Evolutionary conservation across 2,113 vertebrate species (phyloP).

Genomic region (Lutjanus erythropterus): DNA sequence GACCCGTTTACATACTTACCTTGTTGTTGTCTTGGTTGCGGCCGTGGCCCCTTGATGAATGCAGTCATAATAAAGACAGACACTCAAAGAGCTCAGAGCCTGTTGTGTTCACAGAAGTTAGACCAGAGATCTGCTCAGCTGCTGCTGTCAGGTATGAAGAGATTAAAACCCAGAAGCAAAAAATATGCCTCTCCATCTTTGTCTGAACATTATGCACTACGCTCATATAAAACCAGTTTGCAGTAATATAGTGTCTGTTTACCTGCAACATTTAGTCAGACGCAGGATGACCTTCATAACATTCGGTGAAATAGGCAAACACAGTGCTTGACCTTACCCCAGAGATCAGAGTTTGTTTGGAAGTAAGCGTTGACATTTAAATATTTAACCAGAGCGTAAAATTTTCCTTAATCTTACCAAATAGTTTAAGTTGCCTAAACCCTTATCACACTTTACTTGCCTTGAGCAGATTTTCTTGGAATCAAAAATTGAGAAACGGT

Average conservation of each 20-base stretch:
- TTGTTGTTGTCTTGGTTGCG: background rate
- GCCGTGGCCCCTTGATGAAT: background rate
- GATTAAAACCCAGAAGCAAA: background rate
- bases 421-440: background rate
- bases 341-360: background rate
- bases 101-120: background rate
- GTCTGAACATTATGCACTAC: background rate
- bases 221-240: background rate
- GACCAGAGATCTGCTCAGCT: background rate
- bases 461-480: background rate
- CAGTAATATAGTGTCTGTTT: conserved; percentile 14
- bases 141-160: background rate
- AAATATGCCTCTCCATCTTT: background rate
- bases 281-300: conserved; percentile 2
- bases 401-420: background rate
- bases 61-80: background rate
- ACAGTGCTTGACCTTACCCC: background rate
- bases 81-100: background rate
- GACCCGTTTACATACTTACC: background rate
- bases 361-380: background rate
- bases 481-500: background rate
- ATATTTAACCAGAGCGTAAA: background rate
- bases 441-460: background rate
- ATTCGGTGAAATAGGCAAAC: background rate
- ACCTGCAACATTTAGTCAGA: background rate